A percentile compares a stretch with the other conserved stretches of the same genome.
Evolutionary conservation across 2,888 invertebrate species (phyloP).

Genomic region (Phortica magna): DNA sequence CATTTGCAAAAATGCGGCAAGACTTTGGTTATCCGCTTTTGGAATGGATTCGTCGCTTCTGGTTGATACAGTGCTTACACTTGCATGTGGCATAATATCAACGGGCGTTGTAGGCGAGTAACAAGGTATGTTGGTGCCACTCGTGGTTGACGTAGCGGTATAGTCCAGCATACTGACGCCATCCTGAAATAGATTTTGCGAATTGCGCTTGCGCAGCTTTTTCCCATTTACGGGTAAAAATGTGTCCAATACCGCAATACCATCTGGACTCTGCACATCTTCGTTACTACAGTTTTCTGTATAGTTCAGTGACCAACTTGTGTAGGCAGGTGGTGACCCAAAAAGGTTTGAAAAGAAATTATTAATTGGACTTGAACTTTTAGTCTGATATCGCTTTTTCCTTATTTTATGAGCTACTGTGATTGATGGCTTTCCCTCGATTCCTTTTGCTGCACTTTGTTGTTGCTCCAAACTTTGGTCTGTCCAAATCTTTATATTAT

Average conservation of each 20-base stretch:
- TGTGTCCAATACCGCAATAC: slow-evolving; percentile 67
- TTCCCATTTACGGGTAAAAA: slow-evolving; percentile 74
- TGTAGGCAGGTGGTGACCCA: slow-evolving; percentile 66
- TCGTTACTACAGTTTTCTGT: slow-evolving; percentile 6
- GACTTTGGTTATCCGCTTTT: slow-evolving; percentile 81
- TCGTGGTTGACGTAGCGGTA: slow-evolving; percentile 28
- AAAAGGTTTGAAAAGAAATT: slow-evolving; percentile 71
- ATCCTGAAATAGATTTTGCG: slow-evolving; percentile 72
- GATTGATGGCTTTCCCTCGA: slow-evolving; percentile 19
- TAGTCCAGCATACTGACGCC: slow-evolving; percentile 63
- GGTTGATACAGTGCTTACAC: slow-evolving; percentile 40
- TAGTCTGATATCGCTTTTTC: slow-evolving; percentile 34
- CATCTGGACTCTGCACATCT: slow-evolving; percentile 11
- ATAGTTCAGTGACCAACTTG: slow-evolving; percentile 63
- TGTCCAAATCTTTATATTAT: slow-evolving; percentile 77
- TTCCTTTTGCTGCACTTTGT: slow-evolving; percentile 31
- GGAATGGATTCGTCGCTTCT: slow-evolving; percentile 35
- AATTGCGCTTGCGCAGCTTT: slow-evolving; percentile 69
- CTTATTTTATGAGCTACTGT: slow-evolving; percentile 39
- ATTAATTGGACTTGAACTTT: slow-evolving; percentile 64
- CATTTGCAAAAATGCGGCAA: slow-evolving; percentile 85
- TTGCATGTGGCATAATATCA: slow-evolving; percentile 48
- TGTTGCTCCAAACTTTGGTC: slow-evolving; percentile 63
- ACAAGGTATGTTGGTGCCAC: slow-evolving; percentile 1
- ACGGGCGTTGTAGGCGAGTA: slow-evolving; percentile 44